Base-by-base conservation (phyloP, 2,797 vertebrate genomes). In the Enteromius viviparus region DNA sequence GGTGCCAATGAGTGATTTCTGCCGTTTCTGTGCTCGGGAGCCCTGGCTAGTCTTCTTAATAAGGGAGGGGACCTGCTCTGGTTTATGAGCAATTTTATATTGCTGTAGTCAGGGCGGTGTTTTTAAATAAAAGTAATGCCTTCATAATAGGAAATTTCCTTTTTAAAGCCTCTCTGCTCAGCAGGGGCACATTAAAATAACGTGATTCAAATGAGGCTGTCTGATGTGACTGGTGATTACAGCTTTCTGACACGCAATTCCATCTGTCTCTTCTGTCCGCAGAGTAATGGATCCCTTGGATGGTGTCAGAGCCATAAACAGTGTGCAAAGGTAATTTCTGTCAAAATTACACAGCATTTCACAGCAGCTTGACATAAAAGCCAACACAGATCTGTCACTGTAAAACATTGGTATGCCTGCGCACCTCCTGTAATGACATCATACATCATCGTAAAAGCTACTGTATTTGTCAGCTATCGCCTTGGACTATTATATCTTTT, bases 261-360 rank as follows among this genome's bases (percentile, higher is more conserved):
- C 49, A 53, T 78, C 80, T 85, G 29, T 65, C 76, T 84, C 70
- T 84, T 89, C 84, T 85, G 70, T 82, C 87, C 91, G 11, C 90
- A 97, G 97, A 96, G 93, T 88, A 96, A 97, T 72, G 95, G 96
- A 49, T 96, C 96, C 42, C 87, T 98, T 93, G 92, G 94, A 89
- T 97, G 97, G 97, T 97, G 96, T 89, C 96, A 93, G 85, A 92
- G 92, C 89, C 95, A 98, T 91, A 97, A 97, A 90, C 96, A 96
- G 11, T 98, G 97, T 87, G 95, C 96, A 85, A 97, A 97, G 96
- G 97, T 98, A 95, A 90, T 85, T 84, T 85, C 80, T 81, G 42
- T 80, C 84, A 84, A 80, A 82, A 75, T 85, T 80, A 85, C 86
- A 81, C 69, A 76, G 70, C 84, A 88, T 82, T 87, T 81, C 69